Evolutionary conservation across 2,113 vertebrate species (phyloP).

Genomic region (Colistium nudipinnis): DNA sequence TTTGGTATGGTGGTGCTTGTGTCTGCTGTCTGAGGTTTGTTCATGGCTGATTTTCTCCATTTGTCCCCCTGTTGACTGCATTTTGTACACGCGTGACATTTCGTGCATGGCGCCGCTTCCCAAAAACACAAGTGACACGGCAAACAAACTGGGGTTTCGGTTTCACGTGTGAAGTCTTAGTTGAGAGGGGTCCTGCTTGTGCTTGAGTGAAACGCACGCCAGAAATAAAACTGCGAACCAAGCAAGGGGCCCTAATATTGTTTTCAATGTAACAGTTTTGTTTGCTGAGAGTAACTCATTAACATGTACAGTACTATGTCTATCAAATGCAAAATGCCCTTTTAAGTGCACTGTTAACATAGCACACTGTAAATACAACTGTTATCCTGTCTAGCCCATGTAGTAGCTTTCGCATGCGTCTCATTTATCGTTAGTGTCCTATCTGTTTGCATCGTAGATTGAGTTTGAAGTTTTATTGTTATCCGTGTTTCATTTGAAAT

Average conservation of each 20-base stretch:
- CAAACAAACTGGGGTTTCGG: not conserved
- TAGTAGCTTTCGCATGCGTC: not conserved
- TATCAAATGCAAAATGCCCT: constrained; percentile 56
- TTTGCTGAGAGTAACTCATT: constrained; percentile 45
- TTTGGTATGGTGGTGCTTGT: constrained; percentile 54
- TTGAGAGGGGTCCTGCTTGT: constrained; percentile 7
- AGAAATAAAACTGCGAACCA: constrained; percentile 17
- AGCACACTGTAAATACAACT: constrained; percentile 21
- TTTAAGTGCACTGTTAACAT: constrained; percentile 65
- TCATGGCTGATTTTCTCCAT: constrained; percentile 41
- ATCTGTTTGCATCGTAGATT: constrained; percentile 27
- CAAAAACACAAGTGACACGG: constrained; percentile 5
- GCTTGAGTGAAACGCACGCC: constrained; percentile 20
- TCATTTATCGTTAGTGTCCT: constrained; percentile 10
- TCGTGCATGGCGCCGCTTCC: constrained; percentile 19
- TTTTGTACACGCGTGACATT: constrained; percentile 44
- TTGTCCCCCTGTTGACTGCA: constrained; percentile 21
- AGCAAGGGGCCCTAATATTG: constrained; percentile 8
- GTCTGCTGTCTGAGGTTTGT: constrained; percentile 44
- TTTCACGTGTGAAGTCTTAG: constrained; percentile 12
- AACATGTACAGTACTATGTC: constrained; percentile 35
- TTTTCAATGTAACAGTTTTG: constrained; percentile 19
- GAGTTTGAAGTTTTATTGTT: constrained; percentile 30
- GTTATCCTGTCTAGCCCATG: constrained; percentile 1
- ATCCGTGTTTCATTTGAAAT: constrained; percentile 32